Evolutionary conservation across 2,113 vertebrate genomes (phyloP), one percentile per base, ranked within the genome.

Genomic region (Mystacornis crossleyi): DNA sequence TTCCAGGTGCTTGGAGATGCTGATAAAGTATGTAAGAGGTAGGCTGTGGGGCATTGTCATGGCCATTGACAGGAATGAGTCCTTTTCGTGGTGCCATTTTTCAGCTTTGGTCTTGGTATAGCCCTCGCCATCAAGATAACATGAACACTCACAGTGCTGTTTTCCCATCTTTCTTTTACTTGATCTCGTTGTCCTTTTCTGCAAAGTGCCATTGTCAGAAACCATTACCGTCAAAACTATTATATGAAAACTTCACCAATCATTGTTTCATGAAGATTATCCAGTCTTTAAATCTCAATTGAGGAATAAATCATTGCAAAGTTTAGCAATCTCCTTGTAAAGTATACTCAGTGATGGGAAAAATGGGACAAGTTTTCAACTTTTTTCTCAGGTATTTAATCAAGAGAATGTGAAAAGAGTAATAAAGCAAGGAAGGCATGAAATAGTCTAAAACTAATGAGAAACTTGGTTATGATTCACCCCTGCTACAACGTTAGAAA

Each of bases 281-380:
- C 36, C 78, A 74, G 82, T 94, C 51, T 50, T 97, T 95, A 95
- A 72, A 91, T 84, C 43, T 94, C 95, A 87, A 96, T 75, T 93
- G 86, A 82, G 24, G 36, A 95, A 96, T 95, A 95, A 95, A 97
- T 97, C 72, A 95, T 86, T 73, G 9, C 23, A 77, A 38, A 80
- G 31, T 90, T 92, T 96, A 81, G 51, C 67, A 84, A 67, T 81
- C 38, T 83, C 34, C 61, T 82, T 89, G 62, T 92, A 95, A 98
- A 97, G 75, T 89, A 50, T 86, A 95, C 11, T 31, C 42, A 92
- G n/a, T 78, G 80, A 88, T 65, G 81, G 73, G 10, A 38, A 83
- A 73, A 69, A 77, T 51, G 28, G 5, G 21, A 73, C 20, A 48
- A 81, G 42, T 77, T 91, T 95, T 86, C 45, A 89, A 26, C 34